Conservation (phyloP, 2,797 vertebrate genomes). For the Sebastes umbrosus region DNA sequence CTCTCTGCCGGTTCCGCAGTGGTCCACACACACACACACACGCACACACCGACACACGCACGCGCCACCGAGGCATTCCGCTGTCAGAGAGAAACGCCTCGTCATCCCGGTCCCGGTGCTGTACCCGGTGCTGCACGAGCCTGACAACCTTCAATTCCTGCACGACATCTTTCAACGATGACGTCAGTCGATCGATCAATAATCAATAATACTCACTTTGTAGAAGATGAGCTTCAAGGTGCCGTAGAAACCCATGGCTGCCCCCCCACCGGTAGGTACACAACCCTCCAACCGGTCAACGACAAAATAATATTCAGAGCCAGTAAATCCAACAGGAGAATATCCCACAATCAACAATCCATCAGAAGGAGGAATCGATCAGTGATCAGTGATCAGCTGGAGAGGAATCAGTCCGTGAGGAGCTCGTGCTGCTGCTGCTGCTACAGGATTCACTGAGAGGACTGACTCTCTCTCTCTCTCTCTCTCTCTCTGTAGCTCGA, state of each 20-base stretch:
- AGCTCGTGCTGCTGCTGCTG: slow-evolving; percentile 8
- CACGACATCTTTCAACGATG: not conserved
- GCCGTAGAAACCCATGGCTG: slow-evolving; percentile 93
- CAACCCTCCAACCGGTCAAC: not conserved
- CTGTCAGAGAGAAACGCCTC: slow-evolving; percentile 67
- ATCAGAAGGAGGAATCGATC: not conserved
- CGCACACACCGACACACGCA: slow-evolving; percentile 7
- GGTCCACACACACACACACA: slow-evolving; percentile 25
- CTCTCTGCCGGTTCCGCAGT: slow-evolving; percentile 63
- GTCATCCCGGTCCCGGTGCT: slow-evolving; percentile 53
- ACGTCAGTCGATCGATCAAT: not conserved
- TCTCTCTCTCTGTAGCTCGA: slow-evolving; percentile 5
- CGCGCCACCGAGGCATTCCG: slow-evolving; percentile 27
- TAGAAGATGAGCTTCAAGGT: slow-evolving; percentile 96
- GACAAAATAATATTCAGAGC: not conserved
- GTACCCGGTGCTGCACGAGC: slow-evolving; percentile 22
- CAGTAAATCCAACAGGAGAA: not conserved
- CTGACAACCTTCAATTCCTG: slow-evolving; percentile 1
- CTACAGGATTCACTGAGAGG: not conserved
- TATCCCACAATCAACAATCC: slow-evolving; percentile 24
- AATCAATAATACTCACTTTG: slow-evolving; percentile 88
- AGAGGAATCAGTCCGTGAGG: not conserved
- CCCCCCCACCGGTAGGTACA: not conserved
- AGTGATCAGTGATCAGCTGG: not conserved
- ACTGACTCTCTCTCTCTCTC: slow-evolving; percentile 12